Conservation (phyloP, 2,888 invertebrate species). For the Heliconius charithonia region DNA sequence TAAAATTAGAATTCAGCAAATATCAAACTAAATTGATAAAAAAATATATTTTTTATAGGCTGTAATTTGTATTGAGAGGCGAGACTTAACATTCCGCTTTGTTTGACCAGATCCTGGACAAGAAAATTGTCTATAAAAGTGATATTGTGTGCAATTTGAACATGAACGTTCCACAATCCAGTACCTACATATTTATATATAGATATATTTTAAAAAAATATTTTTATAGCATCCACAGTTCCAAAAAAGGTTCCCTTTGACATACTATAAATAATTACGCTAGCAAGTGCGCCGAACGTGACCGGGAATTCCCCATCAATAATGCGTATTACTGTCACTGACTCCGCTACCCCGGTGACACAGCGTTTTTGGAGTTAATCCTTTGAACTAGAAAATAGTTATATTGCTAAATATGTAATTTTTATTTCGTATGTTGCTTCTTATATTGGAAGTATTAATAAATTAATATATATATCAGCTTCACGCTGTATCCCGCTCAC, state of each 20-base stretch:
- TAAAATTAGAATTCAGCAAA: no score
- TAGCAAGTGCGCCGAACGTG: conserved; percentile 50
- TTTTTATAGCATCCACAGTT: not conserved
- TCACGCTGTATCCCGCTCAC: no score
- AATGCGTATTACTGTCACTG: conserved; percentile 48
- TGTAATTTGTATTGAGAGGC: no score
- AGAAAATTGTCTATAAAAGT: no score
- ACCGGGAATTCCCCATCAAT: conserved; percentile 47
- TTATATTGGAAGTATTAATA: not conserved
- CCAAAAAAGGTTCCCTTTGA: conserved; percentile 28
- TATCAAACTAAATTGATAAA: no score
- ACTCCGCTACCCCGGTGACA: conserved; percentile 40
- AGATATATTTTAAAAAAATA: no score
- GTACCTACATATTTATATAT: not conserved
- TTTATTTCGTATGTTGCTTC: not conserved
- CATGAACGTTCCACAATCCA: no score
- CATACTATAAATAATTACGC: conserved; percentile 45
- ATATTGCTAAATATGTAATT: not conserved
- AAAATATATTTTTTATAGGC: no score
- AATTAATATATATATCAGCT: no score
- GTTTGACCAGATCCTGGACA: no score
- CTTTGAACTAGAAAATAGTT: conserved; percentile 22
- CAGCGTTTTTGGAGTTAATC: conserved; percentile 24
- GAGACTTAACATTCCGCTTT: no score
- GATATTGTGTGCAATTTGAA: no score